Evolutionary conservation across 2,888 invertebrate genomes (phyloP).

Genomic region (Abrostola triplasia): DNA sequence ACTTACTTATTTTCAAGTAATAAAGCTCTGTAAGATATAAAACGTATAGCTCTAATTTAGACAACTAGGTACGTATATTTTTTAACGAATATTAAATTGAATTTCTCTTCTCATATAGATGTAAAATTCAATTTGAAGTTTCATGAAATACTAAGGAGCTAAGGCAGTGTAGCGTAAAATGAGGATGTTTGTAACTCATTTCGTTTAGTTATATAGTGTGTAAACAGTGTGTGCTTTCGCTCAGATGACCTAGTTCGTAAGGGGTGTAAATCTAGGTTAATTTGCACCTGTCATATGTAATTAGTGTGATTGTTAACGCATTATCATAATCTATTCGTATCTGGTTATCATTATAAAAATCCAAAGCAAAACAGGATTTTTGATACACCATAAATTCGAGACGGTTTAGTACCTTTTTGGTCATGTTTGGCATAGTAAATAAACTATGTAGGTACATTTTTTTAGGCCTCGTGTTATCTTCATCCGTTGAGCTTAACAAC

Average conservation of each 20-base stretch:
- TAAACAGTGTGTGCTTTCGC: slow-evolving; percentile 1
- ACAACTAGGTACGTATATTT: slow-evolving; percentile 1
- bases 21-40: slow-evolving; percentile 1
- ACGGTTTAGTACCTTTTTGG: no score
- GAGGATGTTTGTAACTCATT: slow-evolving; percentile 33
- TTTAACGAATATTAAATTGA: slow-evolving; percentile 39
- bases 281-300: slow-evolving; percentile 24
- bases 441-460: no score
- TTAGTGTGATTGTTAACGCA: slow-evolving; percentile 15
- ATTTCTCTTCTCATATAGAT: slow-evolving; percentile 35
- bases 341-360: not conserved
- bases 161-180: slow-evolving; percentile 47
- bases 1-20: slow-evolving; percentile 1
- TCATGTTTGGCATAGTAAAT: no score
- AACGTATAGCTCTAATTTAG: not conserved
- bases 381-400: no score
- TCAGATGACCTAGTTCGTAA: slow-evolving; percentile 26
- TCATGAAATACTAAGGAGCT: slow-evolving; percentile 34
- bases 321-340: slow-evolving; percentile 1
- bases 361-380: no score
- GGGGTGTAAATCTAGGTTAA: slow-evolving; percentile 24
- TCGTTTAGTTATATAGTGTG: slow-evolving; percentile 2
- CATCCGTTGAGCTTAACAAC: no score
- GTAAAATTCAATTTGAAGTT: slow-evolving; percentile 39
- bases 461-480: no score